These are phyloP conservation scores for Cygnus olor DNA, from an alignment of 2,797 vertebrate genomes.

Conservation along the genomic window DNA sequence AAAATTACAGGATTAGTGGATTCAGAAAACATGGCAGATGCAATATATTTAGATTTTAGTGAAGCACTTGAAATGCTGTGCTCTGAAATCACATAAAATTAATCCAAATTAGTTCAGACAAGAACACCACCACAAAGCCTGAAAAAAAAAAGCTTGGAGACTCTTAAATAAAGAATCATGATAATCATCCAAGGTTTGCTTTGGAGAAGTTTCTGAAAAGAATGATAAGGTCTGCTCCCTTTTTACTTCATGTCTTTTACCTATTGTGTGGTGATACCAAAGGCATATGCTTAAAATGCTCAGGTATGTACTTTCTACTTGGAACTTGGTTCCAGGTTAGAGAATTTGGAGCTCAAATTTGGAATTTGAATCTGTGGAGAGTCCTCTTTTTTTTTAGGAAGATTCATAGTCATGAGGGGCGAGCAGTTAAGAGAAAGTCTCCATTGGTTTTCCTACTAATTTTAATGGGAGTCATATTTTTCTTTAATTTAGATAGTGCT, in stretches of 20 bases:
- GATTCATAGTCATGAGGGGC: background rate
- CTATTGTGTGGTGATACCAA: background rate
- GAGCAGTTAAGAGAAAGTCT: background rate
- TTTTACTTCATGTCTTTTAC: background rate
- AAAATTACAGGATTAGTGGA: constrained; percentile 6
- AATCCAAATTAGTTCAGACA: background rate
- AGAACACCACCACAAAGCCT: background rate
- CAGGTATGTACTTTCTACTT: background rate
- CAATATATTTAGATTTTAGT: constrained; percentile 11
- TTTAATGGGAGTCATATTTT: background rate
- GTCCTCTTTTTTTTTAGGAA: background rate
- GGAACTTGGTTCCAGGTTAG: background rate
- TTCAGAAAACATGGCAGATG: background rate
- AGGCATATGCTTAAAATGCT: background rate
- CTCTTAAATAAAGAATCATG: background rate
- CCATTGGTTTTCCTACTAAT: background rate
- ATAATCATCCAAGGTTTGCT: background rate
- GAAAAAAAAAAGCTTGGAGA: background rate
- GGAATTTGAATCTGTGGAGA: background rate
- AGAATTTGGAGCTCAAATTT: background rate
- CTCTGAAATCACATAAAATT: constrained; percentile 8
- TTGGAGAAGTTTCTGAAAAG: background rate
- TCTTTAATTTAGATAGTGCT: background rate
- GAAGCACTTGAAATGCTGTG: background rate
- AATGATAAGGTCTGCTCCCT: background rate